phyloP scores from a whole-genome alignment of 1,140 invertebrate genomes.

The Euura lappo region DNA sequence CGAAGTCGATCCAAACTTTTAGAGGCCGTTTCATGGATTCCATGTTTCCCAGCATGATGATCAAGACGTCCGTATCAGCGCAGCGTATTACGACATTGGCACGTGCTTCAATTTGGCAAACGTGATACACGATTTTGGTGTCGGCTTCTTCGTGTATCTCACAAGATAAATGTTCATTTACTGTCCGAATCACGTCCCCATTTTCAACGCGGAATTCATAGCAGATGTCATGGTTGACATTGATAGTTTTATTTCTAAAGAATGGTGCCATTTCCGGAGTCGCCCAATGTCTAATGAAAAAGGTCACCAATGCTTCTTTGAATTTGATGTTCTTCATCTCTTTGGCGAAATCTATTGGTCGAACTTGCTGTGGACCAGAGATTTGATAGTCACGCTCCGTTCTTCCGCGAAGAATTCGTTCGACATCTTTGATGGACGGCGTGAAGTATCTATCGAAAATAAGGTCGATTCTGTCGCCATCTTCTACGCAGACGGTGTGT shows the following conservation, averaged over 20 bases:
- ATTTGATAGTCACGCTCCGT: conserved; percentile 31
- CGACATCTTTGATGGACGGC: conserved; percentile 25
- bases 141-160: no score
- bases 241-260: conserved; percentile 30
- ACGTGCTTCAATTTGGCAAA: conserved; percentile 32
- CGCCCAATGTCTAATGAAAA: conserved; percentile 40
- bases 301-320: conserved; percentile 42
- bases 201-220: conserved; percentile 9
- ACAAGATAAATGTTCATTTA: conserved; percentile 18
- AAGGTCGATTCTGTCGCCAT: conserved; percentile 13
- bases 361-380: conserved; percentile 32
- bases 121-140: conserved; percentile 41
- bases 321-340: conserved; percentile 44
- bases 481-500: conserved; percentile 15
- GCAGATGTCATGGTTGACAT: conserved; percentile 14
- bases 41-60: no score
- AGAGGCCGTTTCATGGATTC: conserved; percentile 12
- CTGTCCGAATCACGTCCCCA: conserved; percentile 24
- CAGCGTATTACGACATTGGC: conserved; percentile 30
- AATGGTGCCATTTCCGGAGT: conserved; percentile 26
- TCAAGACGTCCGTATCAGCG: conserved; percentile 35
- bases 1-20: conserved; percentile 11
- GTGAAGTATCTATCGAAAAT: conserved; percentile 23
- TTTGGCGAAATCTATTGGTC: conserved; percentile 34
- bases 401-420: conserved; percentile 10